These are phyloP conservation scores for Spodoptera litura DNA, from an alignment of 1,140 invertebrate genomes.

Conservation along the genomic window DNA sequence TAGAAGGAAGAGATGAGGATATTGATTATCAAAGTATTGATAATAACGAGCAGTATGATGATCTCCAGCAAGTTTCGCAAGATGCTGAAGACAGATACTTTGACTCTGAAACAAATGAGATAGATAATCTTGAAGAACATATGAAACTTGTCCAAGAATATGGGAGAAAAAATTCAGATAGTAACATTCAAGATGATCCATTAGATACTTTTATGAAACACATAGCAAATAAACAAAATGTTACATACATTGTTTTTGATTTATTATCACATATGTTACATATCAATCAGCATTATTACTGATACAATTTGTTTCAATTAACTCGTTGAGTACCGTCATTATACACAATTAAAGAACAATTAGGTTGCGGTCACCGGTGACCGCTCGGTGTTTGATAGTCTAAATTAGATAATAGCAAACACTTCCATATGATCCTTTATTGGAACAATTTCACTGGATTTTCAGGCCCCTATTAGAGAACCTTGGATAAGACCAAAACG, in stretches of 20 bases:
- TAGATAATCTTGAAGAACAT: conserved; percentile 79
- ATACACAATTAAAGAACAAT: too few species aligned
- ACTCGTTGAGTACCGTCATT: too few species aligned
- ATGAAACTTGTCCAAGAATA: conserved; percentile 77
- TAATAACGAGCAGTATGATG: conserved; percentile 93
- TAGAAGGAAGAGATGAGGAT: conserved; percentile 93
- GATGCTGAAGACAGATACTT: conserved; percentile 97
- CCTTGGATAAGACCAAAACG: too few species aligned
- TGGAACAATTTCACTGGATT: too few species aligned
- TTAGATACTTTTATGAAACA: conserved; percentile 91
- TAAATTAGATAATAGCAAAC: too few species aligned
- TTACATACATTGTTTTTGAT: conserved; percentile 37
- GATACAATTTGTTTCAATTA: too few species aligned
- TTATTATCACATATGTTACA: background rate
- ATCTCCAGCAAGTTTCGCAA: conserved; percentile 87
- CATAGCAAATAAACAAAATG: conserved; percentile 79
- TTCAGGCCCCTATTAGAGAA: too few species aligned
- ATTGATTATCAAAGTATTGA: conserved; percentile 94
- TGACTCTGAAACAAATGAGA: conserved; percentile 91
- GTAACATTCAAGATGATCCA: conserved; percentile 87
- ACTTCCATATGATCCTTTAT: too few species aligned
- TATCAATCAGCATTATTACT: too few species aligned
- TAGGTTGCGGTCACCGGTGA: too few species aligned
- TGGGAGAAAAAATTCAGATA: conserved; percentile 62
- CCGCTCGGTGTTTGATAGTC: too few species aligned